Evolutionary conservation across 2,797 vertebrate species (phyloP).

Genomic region (Anniella stebbinsi): DNA sequence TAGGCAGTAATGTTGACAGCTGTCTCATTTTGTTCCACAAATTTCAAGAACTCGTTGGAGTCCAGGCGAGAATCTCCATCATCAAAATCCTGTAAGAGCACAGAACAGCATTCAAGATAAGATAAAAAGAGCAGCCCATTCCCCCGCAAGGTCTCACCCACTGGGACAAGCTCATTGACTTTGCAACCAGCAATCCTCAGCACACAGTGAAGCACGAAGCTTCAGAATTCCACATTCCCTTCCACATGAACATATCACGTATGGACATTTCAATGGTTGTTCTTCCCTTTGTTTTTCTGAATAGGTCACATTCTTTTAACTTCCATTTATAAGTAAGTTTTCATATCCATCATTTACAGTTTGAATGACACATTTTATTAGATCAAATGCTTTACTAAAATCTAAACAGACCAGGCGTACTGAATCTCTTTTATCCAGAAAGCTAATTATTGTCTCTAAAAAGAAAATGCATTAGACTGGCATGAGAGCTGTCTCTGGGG

Average conservation of each 20-base stretch:
- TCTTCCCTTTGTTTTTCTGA: neutral
- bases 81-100: conserved; percentile 86
- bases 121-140: neutral
- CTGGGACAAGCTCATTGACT: neutral
- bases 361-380: neutral
- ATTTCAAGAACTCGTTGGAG: conserved; percentile 94
- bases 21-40: conserved; percentile 96
- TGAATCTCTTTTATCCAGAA: neutral
- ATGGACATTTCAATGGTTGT: neutral
- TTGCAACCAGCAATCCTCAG: neutral
- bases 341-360: neutral
- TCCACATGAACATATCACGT: neutral
- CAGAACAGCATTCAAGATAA: conserved; percentile 18
- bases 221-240: neutral
- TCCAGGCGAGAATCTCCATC: conserved; percentile 93
- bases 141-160: neutral
- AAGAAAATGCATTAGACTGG: neutral
- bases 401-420: neutral
- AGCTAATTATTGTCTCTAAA: neutral
- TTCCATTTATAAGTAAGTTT: neutral
- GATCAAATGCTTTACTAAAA: conserved; percentile 4
- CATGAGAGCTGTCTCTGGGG: no score
- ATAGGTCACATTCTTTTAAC: neutral
- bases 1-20: conserved; percentile 93
- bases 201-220: neutral